Evolutionary conservation across 2,888 invertebrate species (phyloP), one percentile per base, ranked within the genome.

Genomic region (Branchipolynoe longqiensis): DNA sequence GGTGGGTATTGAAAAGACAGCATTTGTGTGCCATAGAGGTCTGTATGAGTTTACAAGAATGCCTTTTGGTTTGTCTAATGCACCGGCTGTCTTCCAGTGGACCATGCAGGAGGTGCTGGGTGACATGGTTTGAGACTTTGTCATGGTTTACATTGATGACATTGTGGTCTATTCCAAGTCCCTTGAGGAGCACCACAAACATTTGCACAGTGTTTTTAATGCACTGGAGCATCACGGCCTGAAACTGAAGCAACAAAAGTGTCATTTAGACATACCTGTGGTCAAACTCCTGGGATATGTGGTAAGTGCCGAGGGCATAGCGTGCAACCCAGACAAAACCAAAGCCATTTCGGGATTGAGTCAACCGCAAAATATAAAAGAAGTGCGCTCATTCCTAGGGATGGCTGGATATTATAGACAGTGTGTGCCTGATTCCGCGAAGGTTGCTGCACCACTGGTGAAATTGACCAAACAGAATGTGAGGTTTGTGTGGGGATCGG

Each of bases 51-150:
- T 87, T 48, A 69, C 25, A 1, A 18, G 36, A 18, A 86, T 88
- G 85, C 85, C 87, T 4, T 87, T 89, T 62, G 88, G 88, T 0
- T 38, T 88, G 18, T 33, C 31, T 0, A 88, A 87, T 81, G 86
- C 85, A 4, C 88, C 87, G 8, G 74, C 69, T 12, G 38, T 28
- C 0, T 88, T 88, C 62, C 86, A 85, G 82, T n/a, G 85, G 1
- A 41, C 73, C 0, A 88, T 88, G 88, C 62, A 86, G 1, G 56
- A 40, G 14, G 64, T 86, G 3, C 33, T 87, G 25, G 22, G 8
- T 36, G 84, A 54, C 41, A 18, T 64, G 6, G 28, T 87, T 3
- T 83, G 84, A 0, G 83, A 18, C 33, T 48, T 73, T 28, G 25
- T 31, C 18, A 36, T 87, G 58, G 82, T 85, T 0, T 88, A 88